phyloP scores from a whole-genome alignment of 2,888 invertebrate species.

The Heliconius hortense region DNA sequence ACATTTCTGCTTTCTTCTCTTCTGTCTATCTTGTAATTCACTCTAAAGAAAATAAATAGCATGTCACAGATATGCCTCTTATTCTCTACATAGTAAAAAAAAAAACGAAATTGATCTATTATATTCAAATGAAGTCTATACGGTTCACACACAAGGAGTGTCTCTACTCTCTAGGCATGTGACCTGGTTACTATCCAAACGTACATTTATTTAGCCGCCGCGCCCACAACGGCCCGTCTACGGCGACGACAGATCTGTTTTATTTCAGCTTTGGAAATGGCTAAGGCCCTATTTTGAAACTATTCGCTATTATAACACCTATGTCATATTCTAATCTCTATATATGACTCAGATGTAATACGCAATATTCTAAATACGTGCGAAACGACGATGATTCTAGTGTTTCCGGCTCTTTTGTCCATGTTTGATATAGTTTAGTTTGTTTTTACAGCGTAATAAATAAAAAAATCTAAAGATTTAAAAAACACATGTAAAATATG shows the following conservation, averaged over 20 bases:
- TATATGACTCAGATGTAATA: constrained; percentile 10
- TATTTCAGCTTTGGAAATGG: constrained; percentile 12
- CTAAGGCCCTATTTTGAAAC: constrained; percentile 8
- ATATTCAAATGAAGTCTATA: not conserved
- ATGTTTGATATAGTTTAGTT: not conserved
- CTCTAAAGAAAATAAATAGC: not conserved
- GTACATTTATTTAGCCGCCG: constrained; percentile 12
- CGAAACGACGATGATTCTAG: not conserved
- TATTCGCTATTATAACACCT: constrained; percentile 1
- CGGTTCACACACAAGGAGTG: not conserved
- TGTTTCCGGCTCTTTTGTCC: not conserved
- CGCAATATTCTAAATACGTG: constrained; percentile 5
- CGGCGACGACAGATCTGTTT: constrained; percentile 8
- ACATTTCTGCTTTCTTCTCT: not conserved
- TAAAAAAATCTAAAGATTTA: not conserved
- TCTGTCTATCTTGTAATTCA: not conserved
- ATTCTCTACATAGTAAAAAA: not conserved
- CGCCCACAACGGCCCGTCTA: not conserved
- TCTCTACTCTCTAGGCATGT: constrained; percentile 16
- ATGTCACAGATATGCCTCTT: not conserved
- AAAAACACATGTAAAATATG: not conserved
- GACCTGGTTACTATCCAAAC: constrained; percentile 15
- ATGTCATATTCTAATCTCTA: not conserved
- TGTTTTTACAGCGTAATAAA: not conserved
- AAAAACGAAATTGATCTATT: not conserved